A percentile compares a stretch with the other conserved stretches of the same genome.
These are phyloP conservation scores for Mus caroli DNA, from an alignment of 2,797 vertebrate species.

Conservation along the genomic window DNA sequence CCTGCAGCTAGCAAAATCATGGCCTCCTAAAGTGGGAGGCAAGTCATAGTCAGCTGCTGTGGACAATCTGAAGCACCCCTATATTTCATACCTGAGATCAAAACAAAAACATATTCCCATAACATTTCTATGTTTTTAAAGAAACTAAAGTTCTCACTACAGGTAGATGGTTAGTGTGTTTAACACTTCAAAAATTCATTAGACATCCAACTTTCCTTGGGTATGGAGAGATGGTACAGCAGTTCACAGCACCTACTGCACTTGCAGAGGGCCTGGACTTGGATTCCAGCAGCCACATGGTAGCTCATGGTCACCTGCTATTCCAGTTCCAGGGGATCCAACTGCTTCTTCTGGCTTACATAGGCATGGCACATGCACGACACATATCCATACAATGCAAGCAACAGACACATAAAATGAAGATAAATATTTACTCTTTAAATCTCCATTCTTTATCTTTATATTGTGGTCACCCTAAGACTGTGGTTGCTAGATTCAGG, in stretches of 20 bases:
- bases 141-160: not conserved
- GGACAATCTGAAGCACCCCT: too few relatives aligned
- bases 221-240: not conserved
- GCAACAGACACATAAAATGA: not conserved
- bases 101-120: too few relatives aligned
- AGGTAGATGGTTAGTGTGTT: constrained; percentile 2
- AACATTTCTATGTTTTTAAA: not conserved
- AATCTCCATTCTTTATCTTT: not conserved
- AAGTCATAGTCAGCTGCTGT: too few relatives aligned
- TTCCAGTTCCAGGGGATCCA: not conserved
- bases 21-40: too few relatives aligned
- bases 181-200: not conserved
- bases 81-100: too few relatives aligned
- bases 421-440: not conserved
- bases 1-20: too few relatives aligned
- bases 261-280: not conserved
- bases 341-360: not conserved
- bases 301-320: too few relatives aligned
- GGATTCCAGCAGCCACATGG: not conserved
- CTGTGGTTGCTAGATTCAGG: not conserved
- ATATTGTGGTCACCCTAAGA: not conserved
- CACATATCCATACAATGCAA: not conserved
- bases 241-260: not conserved
- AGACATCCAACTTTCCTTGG: constrained; percentile 7
- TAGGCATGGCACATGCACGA: not conserved